Evolutionary conservation across 2,113 vertebrate species (phyloP), one percentile per base, ranked within the genome.

Genomic region (Rhynchomys soricoides): DNA sequence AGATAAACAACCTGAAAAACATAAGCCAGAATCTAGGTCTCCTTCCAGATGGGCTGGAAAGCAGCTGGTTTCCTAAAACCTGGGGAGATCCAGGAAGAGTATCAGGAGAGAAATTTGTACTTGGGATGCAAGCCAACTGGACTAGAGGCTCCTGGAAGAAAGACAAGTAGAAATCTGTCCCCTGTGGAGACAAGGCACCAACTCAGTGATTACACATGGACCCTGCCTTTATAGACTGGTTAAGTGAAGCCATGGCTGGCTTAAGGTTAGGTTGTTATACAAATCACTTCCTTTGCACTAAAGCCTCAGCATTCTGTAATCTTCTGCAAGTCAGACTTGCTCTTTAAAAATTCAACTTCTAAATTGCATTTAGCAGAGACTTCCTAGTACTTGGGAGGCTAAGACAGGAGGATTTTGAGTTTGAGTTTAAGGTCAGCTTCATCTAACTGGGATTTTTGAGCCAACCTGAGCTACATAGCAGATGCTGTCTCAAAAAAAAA

Each of bases 1-100:
- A 34, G 96, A 81, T 48, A 82, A 71, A 34, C 91, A 97, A 37
- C 97, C 97, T 98, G 95, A 64, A 95, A 96, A 50, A 95, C 81
- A 97, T 13, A 96, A 96, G 52, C 12, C 83, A 19, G 21, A 22
- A 57, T 45, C 5, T 57, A 57, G 70, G 43, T 37, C 22, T 57
- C 64, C 11, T 12, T 68, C 10, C 43, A 0, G 5, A 26, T 1
- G 34, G 79, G 5, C 64, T 43, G 3, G 5, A 3, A 24, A 74
- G 40, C 3, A 12, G 55, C 62, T n/a, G 3, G 12, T 40, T 66
- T 16, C 64, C 73, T 55, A 37, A 86, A 48, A 10, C 16, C 45
- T 1, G 0, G 21, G 45, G 66, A 68, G 57, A 43, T 0, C 29
- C 5, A 22, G 2, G 1, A 24, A 45, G n/a, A 64, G 50, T n/a